Conservation (phyloP, 1,140 invertebrate genomes). For the Steinernema khuongi region DNA sequence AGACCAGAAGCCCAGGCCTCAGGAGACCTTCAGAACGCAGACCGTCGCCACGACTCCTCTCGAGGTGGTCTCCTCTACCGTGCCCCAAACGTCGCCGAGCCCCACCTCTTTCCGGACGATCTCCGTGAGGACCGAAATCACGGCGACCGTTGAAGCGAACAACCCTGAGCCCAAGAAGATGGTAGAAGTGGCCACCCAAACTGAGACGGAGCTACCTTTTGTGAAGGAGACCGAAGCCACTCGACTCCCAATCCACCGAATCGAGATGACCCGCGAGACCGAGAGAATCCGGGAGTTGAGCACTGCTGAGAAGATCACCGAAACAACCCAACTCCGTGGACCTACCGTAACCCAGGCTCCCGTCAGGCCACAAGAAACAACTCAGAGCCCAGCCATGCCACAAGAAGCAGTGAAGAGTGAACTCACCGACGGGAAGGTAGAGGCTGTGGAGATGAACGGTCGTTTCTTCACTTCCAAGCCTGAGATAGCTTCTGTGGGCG, state of each 20-base stretch:
- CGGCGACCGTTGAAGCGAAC: too few species aligned
- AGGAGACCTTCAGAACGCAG: too few species aligned
- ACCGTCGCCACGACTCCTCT: neutral
- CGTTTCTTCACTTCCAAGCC: slow-evolving; percentile 26
- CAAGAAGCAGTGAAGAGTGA: neutral
- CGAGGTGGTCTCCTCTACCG: too few species aligned
- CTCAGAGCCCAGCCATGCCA: too few species aligned
- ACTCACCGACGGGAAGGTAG: neutral
- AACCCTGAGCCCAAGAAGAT: too few species aligned
- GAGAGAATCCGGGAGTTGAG: neutral
- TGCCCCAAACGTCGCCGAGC: too few species aligned
- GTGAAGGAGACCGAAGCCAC: neutral
- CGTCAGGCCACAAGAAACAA: neutral
- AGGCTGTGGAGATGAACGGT: slow-evolving; percentile 12
- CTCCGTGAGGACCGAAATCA: too few species aligned
- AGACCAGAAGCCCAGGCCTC: too few species aligned
- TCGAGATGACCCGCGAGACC: neutral
- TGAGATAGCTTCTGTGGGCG: neutral
- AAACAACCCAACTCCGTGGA: too few species aligned
- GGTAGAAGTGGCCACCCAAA: too few species aligned
- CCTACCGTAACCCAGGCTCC: neutral
- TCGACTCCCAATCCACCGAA: neutral
- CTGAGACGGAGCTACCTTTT: too few species aligned
- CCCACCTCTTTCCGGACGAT: too few species aligned
- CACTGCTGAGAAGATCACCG: neutral